Percentiles rank a stretch among this genome's conserved stretches.
Evolutionary conservation across 2,888 invertebrate species (phyloP).

Genomic region (Euplagia quadripunctaria): DNA sequence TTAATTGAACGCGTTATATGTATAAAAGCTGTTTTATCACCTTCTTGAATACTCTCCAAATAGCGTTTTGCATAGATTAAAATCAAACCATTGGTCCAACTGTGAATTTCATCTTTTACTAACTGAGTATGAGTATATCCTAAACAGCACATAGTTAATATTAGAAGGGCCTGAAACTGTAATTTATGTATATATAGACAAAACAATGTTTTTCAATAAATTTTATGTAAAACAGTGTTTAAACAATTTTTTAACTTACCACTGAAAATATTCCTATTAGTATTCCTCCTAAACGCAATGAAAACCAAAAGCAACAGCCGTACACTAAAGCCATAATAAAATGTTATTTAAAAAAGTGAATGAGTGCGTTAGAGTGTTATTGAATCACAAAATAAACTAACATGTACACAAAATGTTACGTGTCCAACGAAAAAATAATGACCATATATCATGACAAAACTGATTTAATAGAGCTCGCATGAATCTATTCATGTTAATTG

Average conservation of each 20-base stretch:
- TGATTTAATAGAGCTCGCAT: constrained; percentile 23
- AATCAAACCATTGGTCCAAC: constrained; percentile 64
- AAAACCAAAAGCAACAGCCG: constrained; percentile 84
- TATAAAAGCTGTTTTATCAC: constrained; percentile 45
- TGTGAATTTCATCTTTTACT: constrained; percentile 59
- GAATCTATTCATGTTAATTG: constrained; percentile 35
- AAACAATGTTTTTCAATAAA: no score
- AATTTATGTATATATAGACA: background rate
- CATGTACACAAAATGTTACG: constrained; percentile 3
- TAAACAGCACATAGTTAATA: constrained; percentile 60
- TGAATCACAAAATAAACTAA: constrained; percentile 13
- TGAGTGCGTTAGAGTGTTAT: background rate
- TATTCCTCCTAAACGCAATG: constrained; percentile 79
- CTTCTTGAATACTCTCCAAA: constrained; percentile 64
- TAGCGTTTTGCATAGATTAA: constrained; percentile 69
- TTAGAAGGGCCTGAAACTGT: constrained; percentile 70
- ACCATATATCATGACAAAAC: constrained; percentile 16
- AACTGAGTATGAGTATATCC: constrained; percentile 59
- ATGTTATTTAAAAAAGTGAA: background rate
- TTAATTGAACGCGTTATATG: background rate
- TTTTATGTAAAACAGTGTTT: background rate
- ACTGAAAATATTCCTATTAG: constrained; percentile 75
- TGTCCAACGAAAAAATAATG: constrained; percentile 8
- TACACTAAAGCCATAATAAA: constrained; percentile 76
- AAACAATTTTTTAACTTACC: constrained; percentile 59